Evolutionary conservation across 2,113 vertebrate genomes (phyloP), one percentile per base, ranked within the genome.

Genomic region (Xenopus borealis): DNA sequence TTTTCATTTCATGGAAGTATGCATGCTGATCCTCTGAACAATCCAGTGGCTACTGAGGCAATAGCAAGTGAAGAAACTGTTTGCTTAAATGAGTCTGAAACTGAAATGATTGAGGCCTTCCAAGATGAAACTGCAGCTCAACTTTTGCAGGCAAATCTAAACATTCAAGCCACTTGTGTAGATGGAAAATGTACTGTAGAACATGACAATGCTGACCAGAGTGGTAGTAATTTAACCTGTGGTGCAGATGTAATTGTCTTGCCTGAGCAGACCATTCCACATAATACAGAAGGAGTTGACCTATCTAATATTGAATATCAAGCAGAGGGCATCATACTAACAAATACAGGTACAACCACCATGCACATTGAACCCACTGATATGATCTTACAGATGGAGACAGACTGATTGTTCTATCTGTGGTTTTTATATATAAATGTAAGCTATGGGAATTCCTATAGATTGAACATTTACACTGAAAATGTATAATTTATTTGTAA

Each of bases 331-430:
- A 55, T 55, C 53, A 55, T 55, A 16, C 53, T 55, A 8, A 16
- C 92, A 0, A 81, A 87, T 19, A 85, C 82, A 0, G 88, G 84
- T 4, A 92, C 89, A 61, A 88, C 91, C 5, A 89, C 89, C 14
- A 87, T 93, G 86, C 93, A 90, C 72, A 61, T 91, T 67, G 92
- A 92, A 82, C 87, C 89, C 0, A 87, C 90, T 58, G 91, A 93
- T 79, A 88, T 92, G 17, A 81, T 95, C 52, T 83, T 95, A 75
- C 90, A 90, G 17, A 82, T 91, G 50, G 91, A 93, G 0, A 14
- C 80, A 85, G 81, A 86, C 75, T 66, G 79, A 85, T 16, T 63
- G 86, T 78, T 73, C 88, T 62, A 78, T 84, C 80, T 0, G 79
- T 77, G 73, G 73, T 70, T 84, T 85, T 83, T 81, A 79, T 83